Conservation (phyloP, 2,888 invertebrate species). For the Eupithecia inturbata region DNA sequence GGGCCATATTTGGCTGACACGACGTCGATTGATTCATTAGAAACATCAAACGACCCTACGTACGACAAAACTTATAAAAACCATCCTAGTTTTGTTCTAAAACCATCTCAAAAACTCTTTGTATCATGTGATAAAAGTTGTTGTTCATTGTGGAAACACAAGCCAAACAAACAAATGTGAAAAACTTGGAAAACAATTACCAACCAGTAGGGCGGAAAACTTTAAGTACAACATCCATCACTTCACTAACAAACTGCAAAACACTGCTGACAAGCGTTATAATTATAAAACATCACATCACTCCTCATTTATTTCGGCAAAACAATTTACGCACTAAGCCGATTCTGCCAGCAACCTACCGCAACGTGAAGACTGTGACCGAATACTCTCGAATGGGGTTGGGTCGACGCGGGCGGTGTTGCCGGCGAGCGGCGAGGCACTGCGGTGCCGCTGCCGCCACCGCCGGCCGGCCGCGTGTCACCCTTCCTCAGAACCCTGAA, state of each 20-base stretch:
- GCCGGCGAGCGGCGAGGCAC: conserved; percentile 79
- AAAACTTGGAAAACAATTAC: conserved; percentile 42
- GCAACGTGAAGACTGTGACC: conserved; percentile 70
- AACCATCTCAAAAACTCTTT: conserved; percentile 23
- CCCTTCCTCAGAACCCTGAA: conserved; percentile 55
- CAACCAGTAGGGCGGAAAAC: conserved; percentile 57
- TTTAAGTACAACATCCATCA: conserved; percentile 47
- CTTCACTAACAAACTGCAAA: conserved; percentile 50
- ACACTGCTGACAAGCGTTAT: conserved; percentile 38
- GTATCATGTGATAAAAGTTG: background rate
- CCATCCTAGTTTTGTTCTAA: background rate
- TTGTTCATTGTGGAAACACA: conserved; percentile 36
- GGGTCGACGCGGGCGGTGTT: conserved; percentile 59
- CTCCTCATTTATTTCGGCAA: conserved; percentile 50
- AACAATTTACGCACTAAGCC: conserved; percentile 54
- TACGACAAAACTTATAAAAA: background rate
- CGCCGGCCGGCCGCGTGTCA: conserved; percentile 70
- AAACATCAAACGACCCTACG: background rate
- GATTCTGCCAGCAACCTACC: conserved; percentile 64
- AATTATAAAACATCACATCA: conserved; percentile 47
- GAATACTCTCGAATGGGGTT: conserved; percentile 52
- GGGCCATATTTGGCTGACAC: background rate
- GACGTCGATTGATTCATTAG: background rate
- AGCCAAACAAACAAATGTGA: conserved; percentile 34
- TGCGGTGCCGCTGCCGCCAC: conserved; percentile 59